phyloP scores from a whole-genome alignment of 2,888 invertebrate species.

The Villa cingulata region DNA sequence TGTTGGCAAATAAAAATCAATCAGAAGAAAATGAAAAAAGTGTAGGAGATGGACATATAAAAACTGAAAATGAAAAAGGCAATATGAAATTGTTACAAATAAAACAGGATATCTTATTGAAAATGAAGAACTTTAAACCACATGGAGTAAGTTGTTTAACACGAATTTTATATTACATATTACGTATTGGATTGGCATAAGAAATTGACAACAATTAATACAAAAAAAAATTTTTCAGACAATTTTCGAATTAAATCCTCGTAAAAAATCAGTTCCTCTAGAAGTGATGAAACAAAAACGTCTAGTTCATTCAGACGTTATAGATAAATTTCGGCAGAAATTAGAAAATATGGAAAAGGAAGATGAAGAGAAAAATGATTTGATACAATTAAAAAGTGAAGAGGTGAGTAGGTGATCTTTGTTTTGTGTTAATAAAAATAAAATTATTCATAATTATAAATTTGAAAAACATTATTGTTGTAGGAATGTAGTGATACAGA shows the following conservation, averaged over 20 bases:
- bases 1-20: slow-evolving; percentile 35
- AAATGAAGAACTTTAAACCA: slow-evolving; percentile 31
- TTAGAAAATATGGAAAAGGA: slow-evolving; percentile 26
- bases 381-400: not conserved
- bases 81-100: slow-evolving; percentile 22
- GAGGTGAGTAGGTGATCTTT: not conserved
- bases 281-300: slow-evolving; percentile 82
- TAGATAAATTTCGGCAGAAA: slow-evolving; percentile 34
- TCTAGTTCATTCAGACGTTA: slow-evolving; percentile 47
- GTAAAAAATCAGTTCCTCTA: slow-evolving; percentile 62
- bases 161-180: not conserved
- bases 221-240: slow-evolving; percentile 64
- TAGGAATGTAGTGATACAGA: slow-evolving; percentile 39
- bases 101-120: slow-evolving; percentile 29
- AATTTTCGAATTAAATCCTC: slow-evolving; percentile 81
- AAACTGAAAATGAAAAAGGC: slow-evolving; percentile 10
- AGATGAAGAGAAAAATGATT: slow-evolving; percentile 18
- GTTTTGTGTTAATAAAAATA: no score
- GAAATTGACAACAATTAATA: no score
- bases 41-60: slow-evolving; percentile 8
- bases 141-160: slow-evolving; percentile 25
- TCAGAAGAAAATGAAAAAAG: no score
- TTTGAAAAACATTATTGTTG: no score
- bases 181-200: no score
- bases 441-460: no score